Percentiles rank a stretch among this genome's conserved stretches.
phyloP scores from a whole-genome alignment of 2,113 vertebrate species.

The Sarotherodon lohbergeri region DNA sequence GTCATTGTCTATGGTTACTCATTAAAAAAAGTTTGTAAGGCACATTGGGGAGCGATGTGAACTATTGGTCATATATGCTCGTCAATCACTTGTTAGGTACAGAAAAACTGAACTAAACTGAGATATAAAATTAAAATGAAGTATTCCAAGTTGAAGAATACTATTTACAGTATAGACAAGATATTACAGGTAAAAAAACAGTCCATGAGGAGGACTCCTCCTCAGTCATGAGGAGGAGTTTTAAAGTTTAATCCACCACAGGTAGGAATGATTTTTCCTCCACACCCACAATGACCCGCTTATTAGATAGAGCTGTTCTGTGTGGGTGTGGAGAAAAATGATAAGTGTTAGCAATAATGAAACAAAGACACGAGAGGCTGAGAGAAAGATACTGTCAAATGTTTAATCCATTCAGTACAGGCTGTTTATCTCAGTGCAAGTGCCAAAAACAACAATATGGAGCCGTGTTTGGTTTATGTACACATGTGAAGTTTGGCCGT shows the following conservation, averaged over 20 bases:
- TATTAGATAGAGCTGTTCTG: not conserved
- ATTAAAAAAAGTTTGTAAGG: not conserved
- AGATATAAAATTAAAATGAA: not conserved
- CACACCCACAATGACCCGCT: not conserved
- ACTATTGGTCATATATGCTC: not conserved
- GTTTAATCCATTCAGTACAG: slow-evolving; percentile 74
- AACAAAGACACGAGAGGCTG: not conserved
- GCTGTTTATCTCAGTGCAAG: slow-evolving; percentile 72
- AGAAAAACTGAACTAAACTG: not conserved
- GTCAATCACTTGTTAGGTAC: accelerated
- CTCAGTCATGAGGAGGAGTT: not conserved
- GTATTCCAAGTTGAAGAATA: not conserved
- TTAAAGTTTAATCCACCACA: not conserved
- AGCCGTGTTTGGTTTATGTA: slow-evolving; percentile 59
- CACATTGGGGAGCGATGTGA: not conserved
- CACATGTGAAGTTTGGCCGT: slow-evolving; percentile 49
- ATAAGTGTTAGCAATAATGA: not conserved
- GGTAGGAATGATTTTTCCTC: not conserved
- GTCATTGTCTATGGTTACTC: not conserved
- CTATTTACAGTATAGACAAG: not conserved
- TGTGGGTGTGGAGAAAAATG: not conserved
- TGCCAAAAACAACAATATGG: slow-evolving; percentile 58
- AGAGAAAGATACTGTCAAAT: slow-evolving; percentile 46
- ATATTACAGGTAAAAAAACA: not conserved
- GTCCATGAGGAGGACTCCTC: not conserved